Conservation (phyloP, 2,888 invertebrate species). For the Calliphora vomitoria region DNA sequence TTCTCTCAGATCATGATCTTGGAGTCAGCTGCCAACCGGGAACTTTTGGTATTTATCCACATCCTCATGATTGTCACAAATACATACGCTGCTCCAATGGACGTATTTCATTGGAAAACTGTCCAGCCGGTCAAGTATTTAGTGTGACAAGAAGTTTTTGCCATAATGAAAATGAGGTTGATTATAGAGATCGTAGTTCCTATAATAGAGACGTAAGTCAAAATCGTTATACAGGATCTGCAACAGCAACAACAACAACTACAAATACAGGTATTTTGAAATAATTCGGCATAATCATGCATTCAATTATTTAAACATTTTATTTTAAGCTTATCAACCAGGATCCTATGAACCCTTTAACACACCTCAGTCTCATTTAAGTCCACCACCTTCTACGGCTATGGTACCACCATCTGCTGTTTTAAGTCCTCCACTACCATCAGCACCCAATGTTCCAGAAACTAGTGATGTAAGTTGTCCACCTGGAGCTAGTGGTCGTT, state of each 20-base stretch:
- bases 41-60: conserved; percentile 85
- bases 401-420: conserved; percentile 12
- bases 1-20: conserved; percentile 49
- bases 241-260: conserved; percentile 1
- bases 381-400: neutral
- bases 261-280: conserved; percentile 38
- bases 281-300: neutral
- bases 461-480: conserved; percentile 83
- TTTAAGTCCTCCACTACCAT: conserved; percentile 40
- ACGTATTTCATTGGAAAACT: conserved; percentile 85
- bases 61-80: conserved; percentile 86
- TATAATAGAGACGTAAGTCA: conserved; percentile 44
- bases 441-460: neutral
- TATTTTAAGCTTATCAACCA: neutral
- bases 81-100: conserved; percentile 87
- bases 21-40: conserved; percentile 84
- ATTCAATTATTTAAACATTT: neutral
- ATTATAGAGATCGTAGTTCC: conserved; percentile 73
- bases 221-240: conserved; percentile 5
- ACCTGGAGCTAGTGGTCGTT: conserved; percentile 84
- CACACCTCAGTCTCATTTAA: neutral
- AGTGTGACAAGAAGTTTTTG: conserved; percentile 85
- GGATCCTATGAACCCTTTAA: conserved; percentile 9
- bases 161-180: conserved; percentile 86
- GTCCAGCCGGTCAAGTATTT: conserved; percentile 87